A percentile compares a stretch with the other conserved stretches of the same genome.
phyloP scores from a whole-genome alignment of 2,888 invertebrate genomes.

The Phengaris arion region DNA sequence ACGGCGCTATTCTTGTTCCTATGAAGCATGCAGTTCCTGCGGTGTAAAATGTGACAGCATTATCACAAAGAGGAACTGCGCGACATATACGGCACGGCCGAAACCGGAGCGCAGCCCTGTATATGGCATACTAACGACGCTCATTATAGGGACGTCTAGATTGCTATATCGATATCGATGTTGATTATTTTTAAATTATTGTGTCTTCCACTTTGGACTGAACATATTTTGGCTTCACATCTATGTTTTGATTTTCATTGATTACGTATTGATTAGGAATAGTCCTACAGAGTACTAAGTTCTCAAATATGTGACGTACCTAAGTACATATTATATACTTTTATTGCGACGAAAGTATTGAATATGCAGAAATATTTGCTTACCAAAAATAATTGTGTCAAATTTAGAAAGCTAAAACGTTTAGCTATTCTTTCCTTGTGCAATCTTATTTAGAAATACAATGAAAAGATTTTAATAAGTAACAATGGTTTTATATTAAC shows the following conservation, averaged over 20 bases:
- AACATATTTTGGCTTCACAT: too few species aligned
- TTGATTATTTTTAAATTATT: too few species aligned
- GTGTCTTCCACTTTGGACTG: too few species aligned
- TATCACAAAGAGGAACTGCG: constrained; percentile 22
- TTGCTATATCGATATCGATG: not conserved
- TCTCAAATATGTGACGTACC: too few species aligned
- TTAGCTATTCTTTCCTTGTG: not conserved
- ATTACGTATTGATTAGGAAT: too few species aligned
- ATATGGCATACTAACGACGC: constrained; percentile 49
- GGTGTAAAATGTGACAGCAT: not conserved
- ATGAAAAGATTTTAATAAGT: not conserved
- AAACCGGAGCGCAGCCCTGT: constrained; percentile 52
- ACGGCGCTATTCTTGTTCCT: not conserved
- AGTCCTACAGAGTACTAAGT: too few species aligned
- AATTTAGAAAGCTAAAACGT: too few species aligned
- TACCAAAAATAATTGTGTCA: too few species aligned
- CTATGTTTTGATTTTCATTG: too few species aligned
- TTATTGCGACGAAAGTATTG: too few species aligned
- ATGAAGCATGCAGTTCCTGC: constrained; percentile 15
- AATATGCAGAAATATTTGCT: too few species aligned
- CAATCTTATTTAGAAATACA: not conserved
- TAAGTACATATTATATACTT: too few species aligned
- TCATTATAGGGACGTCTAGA: not conserved
- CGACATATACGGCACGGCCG: constrained; percentile 42
- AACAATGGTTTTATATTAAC: not conserved